A percentile compares a stretch with the other conserved stretches of the same genome.
Conservation (phyloP, 2,888 invertebrate species). For the Mactromeris polynyma region DNA sequence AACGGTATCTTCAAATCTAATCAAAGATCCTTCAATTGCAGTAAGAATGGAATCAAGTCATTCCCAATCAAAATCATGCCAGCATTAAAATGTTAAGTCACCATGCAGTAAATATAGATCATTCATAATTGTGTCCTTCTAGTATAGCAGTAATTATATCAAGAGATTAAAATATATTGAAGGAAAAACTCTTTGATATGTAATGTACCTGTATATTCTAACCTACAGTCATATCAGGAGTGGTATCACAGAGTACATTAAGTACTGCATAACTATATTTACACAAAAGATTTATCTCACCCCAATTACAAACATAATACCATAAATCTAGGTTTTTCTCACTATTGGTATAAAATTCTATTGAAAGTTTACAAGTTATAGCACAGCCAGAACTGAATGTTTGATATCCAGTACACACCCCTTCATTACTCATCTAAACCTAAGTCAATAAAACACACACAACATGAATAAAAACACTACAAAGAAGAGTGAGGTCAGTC, state of each 20-base stretch:
- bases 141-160: not conserved
- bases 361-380: not conserved
- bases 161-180: not conserved
- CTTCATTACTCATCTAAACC: not conserved
- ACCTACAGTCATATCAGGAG: not conserved
- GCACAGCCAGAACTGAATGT: not conserved
- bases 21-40: not conserved
- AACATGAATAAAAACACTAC: not conserved
- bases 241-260: not conserved
- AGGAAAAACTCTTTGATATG: not conserved
- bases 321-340: not conserved
- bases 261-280: not conserved
- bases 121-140: not conserved
- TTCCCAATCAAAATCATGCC: not conserved
- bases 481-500: not conserved
- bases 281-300: not conserved
- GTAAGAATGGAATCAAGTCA: not conserved
- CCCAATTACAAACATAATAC: not conserved
- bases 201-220: not conserved
- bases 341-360: not conserved
- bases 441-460: not conserved
- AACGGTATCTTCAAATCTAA: not conserved
- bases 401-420: not conserved
- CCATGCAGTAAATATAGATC: not conserved
- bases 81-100: conserved; percentile 1